A percentile compares a stretch with the other conserved stretches of the same genome.
Conservation (phyloP, 2,797 vertebrate species). For the Notolabrus celidotus region DNA sequence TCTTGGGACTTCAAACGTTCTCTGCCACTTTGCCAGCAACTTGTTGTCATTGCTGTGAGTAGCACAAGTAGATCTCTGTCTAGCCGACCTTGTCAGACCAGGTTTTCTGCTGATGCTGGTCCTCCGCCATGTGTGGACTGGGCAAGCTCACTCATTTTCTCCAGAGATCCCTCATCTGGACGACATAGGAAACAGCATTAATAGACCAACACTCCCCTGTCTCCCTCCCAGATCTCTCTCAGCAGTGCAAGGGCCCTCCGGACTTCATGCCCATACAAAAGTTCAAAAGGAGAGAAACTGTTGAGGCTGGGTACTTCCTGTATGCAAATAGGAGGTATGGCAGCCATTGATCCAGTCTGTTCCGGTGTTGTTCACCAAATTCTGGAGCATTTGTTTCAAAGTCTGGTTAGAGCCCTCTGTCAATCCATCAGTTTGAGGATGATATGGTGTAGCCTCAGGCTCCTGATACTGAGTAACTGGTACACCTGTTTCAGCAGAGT, state of each 20-base stretch:
- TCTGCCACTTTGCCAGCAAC: background rate
- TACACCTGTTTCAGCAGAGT: too few species aligned
- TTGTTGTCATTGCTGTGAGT: background rate
- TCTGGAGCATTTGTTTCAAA: too few species aligned
- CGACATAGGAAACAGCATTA: background rate
- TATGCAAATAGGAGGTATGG: too few species aligned
- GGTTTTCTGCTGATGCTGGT: background rate
- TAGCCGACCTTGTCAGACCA: background rate
- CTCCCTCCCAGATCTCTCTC: background rate
- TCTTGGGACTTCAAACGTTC: background rate
- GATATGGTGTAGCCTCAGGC: too few species aligned
- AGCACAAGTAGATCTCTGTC: background rate
- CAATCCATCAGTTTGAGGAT: too few species aligned
- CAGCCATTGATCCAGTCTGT: too few species aligned
- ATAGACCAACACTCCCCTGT: too few species aligned
- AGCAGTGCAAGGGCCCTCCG: background rate
- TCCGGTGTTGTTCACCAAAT: too few species aligned
- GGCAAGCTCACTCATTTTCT: background rate
- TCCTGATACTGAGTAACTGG: too few species aligned
- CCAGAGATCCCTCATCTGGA: background rate
- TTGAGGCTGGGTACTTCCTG: too few species aligned
- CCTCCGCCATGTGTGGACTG: background rate
- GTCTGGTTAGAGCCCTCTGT: too few species aligned
- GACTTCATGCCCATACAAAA: background rate
- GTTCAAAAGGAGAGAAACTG: background rate